Conservation (phyloP, 2,888 invertebrate genomes). For the Diloba caeruleocephala region DNA sequence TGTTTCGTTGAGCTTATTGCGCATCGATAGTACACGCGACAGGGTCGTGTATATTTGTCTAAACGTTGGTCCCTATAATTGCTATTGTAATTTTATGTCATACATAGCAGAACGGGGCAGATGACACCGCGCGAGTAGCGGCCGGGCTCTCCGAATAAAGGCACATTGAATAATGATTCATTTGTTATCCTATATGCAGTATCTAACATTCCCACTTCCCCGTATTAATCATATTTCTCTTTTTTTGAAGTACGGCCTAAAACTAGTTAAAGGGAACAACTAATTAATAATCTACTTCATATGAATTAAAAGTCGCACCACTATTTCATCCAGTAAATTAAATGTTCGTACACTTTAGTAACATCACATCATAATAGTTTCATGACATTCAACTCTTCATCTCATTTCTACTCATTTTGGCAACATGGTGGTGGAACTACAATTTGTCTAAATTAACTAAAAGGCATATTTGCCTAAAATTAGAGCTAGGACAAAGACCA, state of each 20-base stretch:
- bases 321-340: constrained; percentile 74
- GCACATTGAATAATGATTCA: constrained; percentile 87
- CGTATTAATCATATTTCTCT: constrained; percentile 68
- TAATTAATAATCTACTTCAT: constrained; percentile 71
- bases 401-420: constrained; percentile 84
- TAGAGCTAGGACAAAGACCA: constrained; percentile 73
- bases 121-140: constrained; percentile 80
- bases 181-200: constrained; percentile 80
- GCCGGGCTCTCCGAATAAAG: constrained; percentile 86
- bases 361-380: constrained; percentile 83
- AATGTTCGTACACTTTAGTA: constrained; percentile 78
- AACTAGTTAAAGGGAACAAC: constrained; percentile 82
- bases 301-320: constrained; percentile 85
- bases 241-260: constrained; percentile 76
- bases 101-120: constrained; percentile 68
- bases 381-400: constrained; percentile 77
- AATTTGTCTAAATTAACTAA: constrained; percentile 84
- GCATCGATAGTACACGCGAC: constrained; percentile 71
- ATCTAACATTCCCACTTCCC: constrained; percentile 73
- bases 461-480: constrained; percentile 76
- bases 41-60: constrained; percentile 86
- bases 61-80: constrained; percentile 89
- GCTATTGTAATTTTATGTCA: constrained; percentile 82
- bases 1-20: constrained; percentile 75
- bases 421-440: constrained; percentile 87